Conservation (phyloP, 2,113 vertebrate species). For the Cnemophilus loriae region DNA sequence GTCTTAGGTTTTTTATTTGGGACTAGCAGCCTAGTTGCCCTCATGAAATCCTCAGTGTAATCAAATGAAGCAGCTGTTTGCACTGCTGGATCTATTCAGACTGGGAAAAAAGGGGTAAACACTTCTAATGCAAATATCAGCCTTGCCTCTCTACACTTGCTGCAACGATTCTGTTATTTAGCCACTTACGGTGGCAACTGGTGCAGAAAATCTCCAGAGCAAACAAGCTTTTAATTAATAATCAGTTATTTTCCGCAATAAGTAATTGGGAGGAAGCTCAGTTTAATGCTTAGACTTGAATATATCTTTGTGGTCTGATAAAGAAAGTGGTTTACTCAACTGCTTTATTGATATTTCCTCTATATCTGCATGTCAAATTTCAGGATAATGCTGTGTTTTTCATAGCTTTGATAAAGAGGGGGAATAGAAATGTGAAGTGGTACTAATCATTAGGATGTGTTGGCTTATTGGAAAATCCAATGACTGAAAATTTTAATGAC, state of each 20-base stretch:
- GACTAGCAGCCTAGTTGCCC: not conserved
- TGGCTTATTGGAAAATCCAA: constrained; percentile 35
- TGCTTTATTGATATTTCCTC: constrained; percentile 19
- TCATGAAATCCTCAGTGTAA: constrained; percentile 13
- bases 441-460: constrained; percentile 46
- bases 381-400: constrained; percentile 21
- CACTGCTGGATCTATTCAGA: constrained; percentile 47
- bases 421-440: constrained; percentile 44
- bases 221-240: constrained; percentile 62
- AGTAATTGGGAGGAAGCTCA: constrained; percentile 25
- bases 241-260: constrained; percentile 31
- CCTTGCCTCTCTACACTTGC: constrained; percentile 29
- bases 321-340: constrained; percentile 26
- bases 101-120: constrained; percentile 51
- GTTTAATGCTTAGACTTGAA: not conserved
- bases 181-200: constrained; percentile 24
- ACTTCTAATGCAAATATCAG: constrained; percentile 60
- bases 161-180: constrained; percentile 55
- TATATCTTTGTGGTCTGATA: constrained; percentile 12
- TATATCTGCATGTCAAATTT: constrained; percentile 3
- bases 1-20: not conserved
- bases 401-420: constrained; percentile 25
- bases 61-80: constrained; percentile 52
- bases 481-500: constrained; percentile 58
- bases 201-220: constrained; percentile 56